Conservation (phyloP, 2,888 invertebrate genomes). For the Brachypalpus laphriformis region DNA sequence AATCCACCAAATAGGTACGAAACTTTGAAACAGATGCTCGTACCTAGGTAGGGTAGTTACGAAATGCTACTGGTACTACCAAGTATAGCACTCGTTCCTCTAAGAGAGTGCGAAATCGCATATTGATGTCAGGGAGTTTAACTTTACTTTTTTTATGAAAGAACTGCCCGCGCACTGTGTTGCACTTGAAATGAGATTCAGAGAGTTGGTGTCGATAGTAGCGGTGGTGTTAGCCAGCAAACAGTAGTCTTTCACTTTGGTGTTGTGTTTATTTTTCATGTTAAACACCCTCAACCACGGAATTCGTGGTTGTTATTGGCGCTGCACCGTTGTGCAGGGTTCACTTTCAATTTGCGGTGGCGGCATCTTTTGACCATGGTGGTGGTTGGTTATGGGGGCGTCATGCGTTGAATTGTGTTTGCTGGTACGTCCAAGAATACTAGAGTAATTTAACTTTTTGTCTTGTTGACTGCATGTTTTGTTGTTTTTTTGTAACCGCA, state of each 20-base stretch:
- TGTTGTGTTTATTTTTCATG: constrained; percentile 35
- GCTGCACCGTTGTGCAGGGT: constrained; percentile 23
- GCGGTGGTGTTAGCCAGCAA: constrained; percentile 24
- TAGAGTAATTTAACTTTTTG: constrained; percentile 4
- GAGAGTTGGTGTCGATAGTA: constrained; percentile 17
- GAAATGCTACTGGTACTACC: constrained; percentile 36
- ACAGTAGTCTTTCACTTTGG: constrained; percentile 36
- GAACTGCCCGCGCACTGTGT: constrained; percentile 16
- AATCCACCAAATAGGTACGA: constrained; percentile 19
- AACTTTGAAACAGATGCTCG: constrained; percentile 60
- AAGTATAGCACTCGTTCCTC: constrained; percentile 11
- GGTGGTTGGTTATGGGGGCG: constrained; percentile 14
- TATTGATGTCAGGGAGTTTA: constrained; percentile 69
- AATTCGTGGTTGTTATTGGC: constrained; percentile 34
- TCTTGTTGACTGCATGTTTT: neutral
- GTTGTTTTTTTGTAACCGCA: neutral
- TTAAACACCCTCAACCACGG: constrained; percentile 56
- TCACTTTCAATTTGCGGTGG: constrained; percentile 54
- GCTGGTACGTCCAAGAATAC: neutral
- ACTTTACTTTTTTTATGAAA: constrained; percentile 33
- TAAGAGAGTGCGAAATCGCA: constrained; percentile 63
- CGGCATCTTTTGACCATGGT: constrained; percentile 48
- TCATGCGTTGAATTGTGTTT: constrained; percentile 23
- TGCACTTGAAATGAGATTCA: constrained; percentile 56
- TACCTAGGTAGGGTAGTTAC: constrained; percentile 42